Conservation (phyloP, 2,888 invertebrate species). For the Choristoneura rosaceana region DNA sequence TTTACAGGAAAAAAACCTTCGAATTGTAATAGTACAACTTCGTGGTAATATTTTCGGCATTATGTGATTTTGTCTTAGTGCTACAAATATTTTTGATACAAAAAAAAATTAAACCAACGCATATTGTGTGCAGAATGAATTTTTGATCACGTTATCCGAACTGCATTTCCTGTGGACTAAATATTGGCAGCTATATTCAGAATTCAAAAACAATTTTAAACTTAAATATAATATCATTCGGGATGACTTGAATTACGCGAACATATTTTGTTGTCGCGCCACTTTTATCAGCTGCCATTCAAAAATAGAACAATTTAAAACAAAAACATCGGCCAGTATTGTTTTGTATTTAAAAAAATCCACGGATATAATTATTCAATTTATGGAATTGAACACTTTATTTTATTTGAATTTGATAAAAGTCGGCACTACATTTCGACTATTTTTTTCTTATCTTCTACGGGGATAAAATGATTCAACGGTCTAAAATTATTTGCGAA, state of each 20-base stretch:
- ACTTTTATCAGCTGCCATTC: slow-evolving; percentile 8
- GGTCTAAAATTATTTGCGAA: slow-evolving; percentile 61
- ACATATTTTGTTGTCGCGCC: not conserved
- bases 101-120: not conserved
- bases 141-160: not conserved
- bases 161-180: not conserved
- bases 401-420: not conserved
- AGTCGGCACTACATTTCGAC: not conserved
- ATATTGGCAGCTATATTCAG: not conserved
- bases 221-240: not conserved
- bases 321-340: slow-evolving; percentile 37
- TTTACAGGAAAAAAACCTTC: not conserved
- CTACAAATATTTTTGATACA: slow-evolving; percentile 3
- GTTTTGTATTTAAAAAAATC: not conserved
- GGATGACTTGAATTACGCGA: slow-evolving; percentile 1
- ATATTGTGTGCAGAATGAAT: not conserved
- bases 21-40: slow-evolving; percentile 13
- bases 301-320: slow-evolving; percentile 22
- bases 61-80: not conserved
- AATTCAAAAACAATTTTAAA: not conserved
- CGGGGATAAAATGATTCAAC: slow-evolving; percentile 45
- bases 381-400: not conserved
- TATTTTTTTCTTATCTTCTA: slow-evolving; percentile 10
- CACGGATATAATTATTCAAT: not conserved
- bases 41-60: slow-evolving; percentile 4